These are phyloP conservation scores for Triplophysa bombifrons DNA, from an alignment of 2,797 vertebrate species.

Conservation along the genomic window DNA sequence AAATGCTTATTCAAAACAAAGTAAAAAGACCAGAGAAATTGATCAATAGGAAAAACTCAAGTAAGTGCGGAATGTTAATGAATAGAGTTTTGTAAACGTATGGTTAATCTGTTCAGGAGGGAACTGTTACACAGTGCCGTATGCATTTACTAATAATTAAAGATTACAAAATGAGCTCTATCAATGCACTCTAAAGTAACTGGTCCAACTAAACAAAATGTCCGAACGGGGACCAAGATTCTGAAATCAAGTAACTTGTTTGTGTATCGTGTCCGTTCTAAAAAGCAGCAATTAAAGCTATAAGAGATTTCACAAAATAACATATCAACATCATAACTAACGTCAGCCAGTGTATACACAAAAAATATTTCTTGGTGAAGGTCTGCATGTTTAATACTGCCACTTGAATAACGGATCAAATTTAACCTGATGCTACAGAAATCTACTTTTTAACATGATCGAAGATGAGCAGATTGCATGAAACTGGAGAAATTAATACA, in stretches of 20 bases:
- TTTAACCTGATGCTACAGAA: background rate
- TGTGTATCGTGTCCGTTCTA: slow-evolving; percentile 32
- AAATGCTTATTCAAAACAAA: slow-evolving; percentile 17
- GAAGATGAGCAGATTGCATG: slow-evolving; percentile 2
- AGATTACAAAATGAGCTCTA: background rate
- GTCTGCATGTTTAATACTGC: slow-evolving; percentile 17
- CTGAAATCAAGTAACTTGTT: slow-evolving; percentile 6
- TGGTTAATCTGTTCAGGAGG: slow-evolving; percentile 7
- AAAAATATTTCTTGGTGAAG: slow-evolving; percentile 67
- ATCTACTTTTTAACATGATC: background rate
- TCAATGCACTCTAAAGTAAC: background rate
- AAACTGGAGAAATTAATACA: background rate
- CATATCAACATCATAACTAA: slow-evolving; percentile 57
- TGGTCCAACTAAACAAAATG: slow-evolving; percentile 54
- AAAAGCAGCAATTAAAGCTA: slow-evolving; percentile 40
- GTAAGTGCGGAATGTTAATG: slow-evolving; percentile 31
- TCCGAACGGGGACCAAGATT: slow-evolving; percentile 65
- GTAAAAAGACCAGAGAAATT: slow-evolving; percentile 5
- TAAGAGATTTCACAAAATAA: slow-evolving; percentile 59
- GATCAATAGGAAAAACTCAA: background rate
- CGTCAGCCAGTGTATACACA: slow-evolving; percentile 72
- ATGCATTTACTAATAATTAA: background rate
- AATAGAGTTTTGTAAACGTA: slow-evolving; percentile 5
- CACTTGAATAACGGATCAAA: background rate
- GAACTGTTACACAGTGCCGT: background rate